Base-by-base conservation (phyloP, 1,140 invertebrate genomes). In the Ostrea denselamellosa region DNA sequence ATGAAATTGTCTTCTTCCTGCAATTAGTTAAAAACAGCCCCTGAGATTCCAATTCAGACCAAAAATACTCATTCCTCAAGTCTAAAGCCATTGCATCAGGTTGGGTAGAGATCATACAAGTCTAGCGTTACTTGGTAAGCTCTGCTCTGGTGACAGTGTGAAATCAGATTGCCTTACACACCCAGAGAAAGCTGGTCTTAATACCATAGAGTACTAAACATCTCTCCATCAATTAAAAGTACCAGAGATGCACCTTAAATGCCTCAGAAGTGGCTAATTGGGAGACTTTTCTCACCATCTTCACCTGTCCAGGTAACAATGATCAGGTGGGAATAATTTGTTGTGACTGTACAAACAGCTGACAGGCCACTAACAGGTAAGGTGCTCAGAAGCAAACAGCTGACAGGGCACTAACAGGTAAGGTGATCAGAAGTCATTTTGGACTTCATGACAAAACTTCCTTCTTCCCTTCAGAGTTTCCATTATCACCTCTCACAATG, bases 1-100 rank as follows among this genome's bases (percentile, higher is more conserved):
- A 92, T 54, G 91, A 92, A 56, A 92, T 90, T 4, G 91, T 91
- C 86, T 91, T 92, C 87, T 87, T 91, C 68, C 90, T 92, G 53
- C 62, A 89, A 89, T 34, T 22, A 85, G 68, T 65, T 54, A 71
- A 85, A 83, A 77, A 77, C 28, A 77, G 28, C 14, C 68, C 68
- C 28, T 77, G 25, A 77, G 22, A 28, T 10, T 77, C 68, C 9
- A 77, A 17, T 34, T 77, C 68, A 28, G 22, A 77, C 68, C 68
- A 77, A 77, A 77, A 77, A 77, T 25, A 77, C 68, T 77, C 28
- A 77, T 77, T 25, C 14, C 68, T 77, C 28, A 77, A 77, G 28
- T 77, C 68, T 25, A 77, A 25, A 28, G 68, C 68, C 68, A 77
- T 77, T 8, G 9, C 28, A 4, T 14, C 22, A 10, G 12, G 28